A percentile compares a stretch with the other conserved stretches of the same genome.
phyloP scores from a whole-genome alignment of 2,888 invertebrate genomes.

The Archips crataeganus region DNA sequence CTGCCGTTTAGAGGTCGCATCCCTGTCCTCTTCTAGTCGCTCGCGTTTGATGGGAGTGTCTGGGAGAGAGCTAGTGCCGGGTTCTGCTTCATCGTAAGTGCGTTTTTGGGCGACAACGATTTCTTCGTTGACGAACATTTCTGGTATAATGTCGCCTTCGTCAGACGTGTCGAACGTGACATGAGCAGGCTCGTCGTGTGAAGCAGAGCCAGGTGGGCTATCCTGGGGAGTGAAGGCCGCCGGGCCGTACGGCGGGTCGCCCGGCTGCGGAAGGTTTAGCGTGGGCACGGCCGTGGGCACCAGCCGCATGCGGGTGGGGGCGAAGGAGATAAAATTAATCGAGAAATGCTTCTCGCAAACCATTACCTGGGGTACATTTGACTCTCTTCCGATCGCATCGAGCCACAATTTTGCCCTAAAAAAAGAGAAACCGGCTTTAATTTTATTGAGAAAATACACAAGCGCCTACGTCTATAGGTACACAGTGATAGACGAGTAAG shows the following conservation, averaged over 20 bases:
- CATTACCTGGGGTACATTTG: neutral
- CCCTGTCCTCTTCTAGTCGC: neutral
- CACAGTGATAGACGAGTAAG: too few relatives aligned
- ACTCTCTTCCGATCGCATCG: neutral
- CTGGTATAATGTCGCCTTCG: neutral
- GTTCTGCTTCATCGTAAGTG: neutral
- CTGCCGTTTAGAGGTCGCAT: neutral
- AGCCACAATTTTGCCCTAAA: slow-evolving; percentile 17
- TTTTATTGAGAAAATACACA: too few relatives aligned
- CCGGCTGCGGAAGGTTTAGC: neutral
- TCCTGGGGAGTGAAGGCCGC: too few relatives aligned
- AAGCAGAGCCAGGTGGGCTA: too few relatives aligned
- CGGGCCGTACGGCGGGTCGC: neutral
- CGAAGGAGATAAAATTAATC: neutral
- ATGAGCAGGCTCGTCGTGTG: too few relatives aligned
- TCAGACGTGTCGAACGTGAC: neutral
- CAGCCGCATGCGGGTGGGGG: slow-evolving; percentile 1
- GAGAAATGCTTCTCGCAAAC: slow-evolving; percentile 18
- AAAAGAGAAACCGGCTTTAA: neutral
- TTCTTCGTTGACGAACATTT: slow-evolving; percentile 7
- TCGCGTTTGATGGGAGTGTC: slow-evolving; percentile 17
- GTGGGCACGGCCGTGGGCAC: slow-evolving; percentile 7
- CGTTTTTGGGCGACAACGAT: neutral
- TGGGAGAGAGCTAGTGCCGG: neutral
- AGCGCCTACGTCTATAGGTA: too few relatives aligned